Base-by-base conservation (phyloP, 1,140 invertebrate species). In the Zaprionus camerounensis region DNA sequence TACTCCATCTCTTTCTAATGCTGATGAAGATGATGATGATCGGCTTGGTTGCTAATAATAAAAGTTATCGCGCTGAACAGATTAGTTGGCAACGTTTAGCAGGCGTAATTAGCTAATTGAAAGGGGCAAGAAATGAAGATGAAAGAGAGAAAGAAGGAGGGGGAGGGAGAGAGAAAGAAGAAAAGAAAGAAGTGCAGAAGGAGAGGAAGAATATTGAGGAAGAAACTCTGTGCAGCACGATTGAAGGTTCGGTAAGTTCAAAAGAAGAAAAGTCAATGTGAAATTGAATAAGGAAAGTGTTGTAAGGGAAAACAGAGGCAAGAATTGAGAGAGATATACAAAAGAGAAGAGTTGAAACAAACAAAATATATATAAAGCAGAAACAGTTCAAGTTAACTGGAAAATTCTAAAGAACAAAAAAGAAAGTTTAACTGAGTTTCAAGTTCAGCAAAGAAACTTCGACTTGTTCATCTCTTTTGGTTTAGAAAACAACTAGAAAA, bases 21-120 rank as follows among this genome's bases (percentile, higher is more conserved):
- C 41, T 58, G 22, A 53, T 68, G 38, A 36, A 31, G 15, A 63
- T 71, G 49, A 73, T 67, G 31, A 55, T 44, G 26, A 41, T 62
- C 22, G 38, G 38, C 53, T 53, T 49, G 46, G 46, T 71, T 12
- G 59, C 28, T 56, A 58, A 58, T 72, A 68, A 67, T 68, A 41
- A 68, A 73, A 68, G 64, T 73, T 67, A 73, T 73, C 65, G 34
- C 46, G 46, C 36, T 26, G 38, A 22, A 12, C 26, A 5, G 28
- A 73, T 73, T 68, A 61, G 34, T 38, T 59, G 11, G 22, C n/a
- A 53, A 38, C 26, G 44, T 28, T 56, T 71, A 55, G 28, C 28
- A 34, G 44, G 66, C 66, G 66, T 70, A 74, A 63, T 75, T 63
- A 75, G 67, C 72, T 62, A 71, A 71, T 76, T 76, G 61, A 71